A percentile compares a stretch with the other conserved stretches of the same genome.
These are phyloP conservation scores for Danio rerio DNA, from an alignment of 2,113 vertebrate species.

Conservation along the genomic window DNA sequence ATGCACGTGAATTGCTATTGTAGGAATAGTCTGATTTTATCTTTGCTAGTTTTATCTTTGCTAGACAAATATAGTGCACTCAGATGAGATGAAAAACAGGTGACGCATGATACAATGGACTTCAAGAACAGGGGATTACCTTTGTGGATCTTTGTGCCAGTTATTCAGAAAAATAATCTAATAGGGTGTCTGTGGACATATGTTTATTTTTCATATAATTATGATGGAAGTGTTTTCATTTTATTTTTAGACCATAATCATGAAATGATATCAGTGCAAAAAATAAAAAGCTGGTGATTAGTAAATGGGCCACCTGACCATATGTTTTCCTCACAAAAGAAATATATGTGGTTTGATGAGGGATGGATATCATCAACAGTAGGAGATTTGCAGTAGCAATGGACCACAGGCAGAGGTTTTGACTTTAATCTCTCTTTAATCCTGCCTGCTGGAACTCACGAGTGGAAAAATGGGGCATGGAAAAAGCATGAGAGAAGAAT, in stretches of 20 bases:
- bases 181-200: not conserved
- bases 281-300: not conserved
- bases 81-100: not conserved
- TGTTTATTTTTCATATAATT: not conserved
- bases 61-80: not conserved
- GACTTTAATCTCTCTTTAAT: constrained; percentile 51
- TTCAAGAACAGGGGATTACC: not conserved
- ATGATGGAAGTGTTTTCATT: not conserved
- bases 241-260: not conserved
- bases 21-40: not conserved
- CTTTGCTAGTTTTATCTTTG: not conserved
- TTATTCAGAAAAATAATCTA: not conserved
- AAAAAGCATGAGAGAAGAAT: constrained; percentile 13
- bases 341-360: not conserved
- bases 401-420: constrained; percentile 7
- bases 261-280: not conserved
- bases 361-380: not conserved
- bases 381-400: constrained; percentile 1
- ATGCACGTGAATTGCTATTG: not conserved
- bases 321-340: not conserved
- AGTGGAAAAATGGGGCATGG: constrained; percentile 47
- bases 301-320: not conserved
- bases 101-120: constrained; percentile 1
- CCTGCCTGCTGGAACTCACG: constrained; percentile 19
- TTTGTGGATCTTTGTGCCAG: not conserved